A percentile compares a stretch with the other conserved stretches of the same genome.
These are phyloP conservation scores for Cyprinus carpio DNA, from an alignment of 2,113 vertebrate species.

Conservation along the genomic window DNA sequence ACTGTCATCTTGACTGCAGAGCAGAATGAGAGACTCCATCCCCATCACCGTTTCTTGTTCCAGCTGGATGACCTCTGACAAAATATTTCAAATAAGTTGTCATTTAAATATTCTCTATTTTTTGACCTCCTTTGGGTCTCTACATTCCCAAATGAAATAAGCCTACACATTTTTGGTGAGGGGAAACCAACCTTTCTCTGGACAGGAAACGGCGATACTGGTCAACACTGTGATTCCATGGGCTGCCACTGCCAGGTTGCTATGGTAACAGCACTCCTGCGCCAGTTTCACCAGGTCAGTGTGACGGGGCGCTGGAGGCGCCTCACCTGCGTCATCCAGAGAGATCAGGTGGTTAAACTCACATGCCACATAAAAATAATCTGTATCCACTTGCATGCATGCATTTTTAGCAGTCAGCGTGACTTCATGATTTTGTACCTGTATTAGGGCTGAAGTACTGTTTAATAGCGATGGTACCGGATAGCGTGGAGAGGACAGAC, in stretches of 20 bases:
- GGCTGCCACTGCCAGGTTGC: constrained; percentile 90
- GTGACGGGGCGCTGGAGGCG: constrained; percentile 73
- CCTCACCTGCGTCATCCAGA: constrained; percentile 71
- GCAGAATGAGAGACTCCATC: constrained; percentile 90
- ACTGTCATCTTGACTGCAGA: constrained; percentile 91
- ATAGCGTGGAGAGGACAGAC: constrained; percentile 88
- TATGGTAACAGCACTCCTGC: constrained; percentile 97
- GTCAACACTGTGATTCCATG: constrained; percentile 90
- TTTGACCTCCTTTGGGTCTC: neutral
- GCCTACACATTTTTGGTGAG: neutral
- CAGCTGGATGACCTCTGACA: constrained; percentile 84
- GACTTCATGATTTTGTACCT: constrained; percentile 71
- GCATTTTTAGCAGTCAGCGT: neutral
- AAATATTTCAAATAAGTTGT: neutral
- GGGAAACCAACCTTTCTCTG: constrained; percentile 85
- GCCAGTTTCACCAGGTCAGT: constrained; percentile 92
- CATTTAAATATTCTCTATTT: no score
- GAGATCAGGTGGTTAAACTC: neutral
- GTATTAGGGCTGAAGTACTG: constrained; percentile 85
- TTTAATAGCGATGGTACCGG: constrained; percentile 92
- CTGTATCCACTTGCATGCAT: neutral
- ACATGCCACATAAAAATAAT: neutral
- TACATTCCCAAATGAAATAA: neutral
- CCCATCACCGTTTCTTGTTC: constrained; percentile 94
- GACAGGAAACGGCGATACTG: constrained; percentile 89